Percentiles rank a stretch among this genome's conserved stretches.
Conservation (phyloP, 2,113 vertebrate genomes). For the Periophthalmodon schlosseri region DNA sequence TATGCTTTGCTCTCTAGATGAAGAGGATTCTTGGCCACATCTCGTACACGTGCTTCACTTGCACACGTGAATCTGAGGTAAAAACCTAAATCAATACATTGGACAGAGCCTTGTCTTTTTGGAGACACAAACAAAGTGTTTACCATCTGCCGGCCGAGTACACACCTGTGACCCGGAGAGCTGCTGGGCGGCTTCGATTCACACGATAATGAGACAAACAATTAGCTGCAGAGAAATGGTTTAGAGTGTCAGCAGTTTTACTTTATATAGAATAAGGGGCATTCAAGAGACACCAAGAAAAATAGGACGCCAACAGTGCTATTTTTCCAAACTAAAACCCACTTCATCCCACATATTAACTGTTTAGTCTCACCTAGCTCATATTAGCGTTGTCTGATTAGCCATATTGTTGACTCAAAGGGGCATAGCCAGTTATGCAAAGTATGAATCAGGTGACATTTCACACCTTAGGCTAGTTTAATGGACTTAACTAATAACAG, state of each 20-base stretch:
- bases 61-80: neutral
- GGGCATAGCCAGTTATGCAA: too few species aligned
- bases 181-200: conserved; percentile 5
- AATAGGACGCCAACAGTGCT: neutral
- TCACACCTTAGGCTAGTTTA: too few species aligned
- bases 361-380: neutral
- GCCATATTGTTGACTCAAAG: neutral
- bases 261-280: neutral
- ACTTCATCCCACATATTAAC: too few species aligned
- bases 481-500: too few species aligned
- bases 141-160: neutral
- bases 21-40: neutral
- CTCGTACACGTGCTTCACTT: neutral
- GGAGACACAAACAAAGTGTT: conserved; percentile 9
- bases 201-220: conserved; percentile 4
- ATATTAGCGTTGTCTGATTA: too few species aligned
- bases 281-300: neutral
- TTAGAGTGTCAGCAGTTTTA: neutral
- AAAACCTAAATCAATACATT: conserved; percentile 1
- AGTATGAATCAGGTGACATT: too few species aligned
- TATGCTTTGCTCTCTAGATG: conserved; percentile 3
- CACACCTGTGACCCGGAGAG: conserved; percentile 1
- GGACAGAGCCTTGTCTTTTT: neutral
- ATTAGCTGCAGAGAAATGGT: neutral
- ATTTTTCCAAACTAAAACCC: too few species aligned